Base-by-base conservation (phyloP, 2,888 invertebrate genomes). In the Lysandra bellargus region DNA sequence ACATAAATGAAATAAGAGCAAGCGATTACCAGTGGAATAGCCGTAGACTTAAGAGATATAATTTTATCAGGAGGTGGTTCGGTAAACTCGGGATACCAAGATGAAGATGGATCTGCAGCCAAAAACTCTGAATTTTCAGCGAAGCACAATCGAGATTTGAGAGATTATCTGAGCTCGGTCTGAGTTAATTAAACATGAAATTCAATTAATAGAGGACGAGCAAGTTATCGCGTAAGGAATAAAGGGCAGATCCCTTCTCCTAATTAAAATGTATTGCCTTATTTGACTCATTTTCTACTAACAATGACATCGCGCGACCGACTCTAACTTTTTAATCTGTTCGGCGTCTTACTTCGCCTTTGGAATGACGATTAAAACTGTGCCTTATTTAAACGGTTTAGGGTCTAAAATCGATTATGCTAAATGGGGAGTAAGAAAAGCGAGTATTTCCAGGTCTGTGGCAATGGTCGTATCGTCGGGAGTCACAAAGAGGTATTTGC, bases 231-330 rank as follows among this genome's bases (percentile, higher is more conserved):
- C 92, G 89, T 87, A 88, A 89, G 89, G 92, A 93, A 93, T 92
- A 93, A 93, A 93, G 92, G 92, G 89, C 88, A 87, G 90, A 90
- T 89, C 91, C 93, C 92, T 91, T 91, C 91, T 89, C 89, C 93
- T 94, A 93, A 94, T 94, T 94, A 94, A 94, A 94, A 94, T 94
- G 93, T 94, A 94, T 94, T 94, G 94, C 94, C 91, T 94, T 94
- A 93, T 94, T 94, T 93, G 93, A 94, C 94, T 94, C 93, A 94
- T 94, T 94, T 94, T 93, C 93, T 90, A 93, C 92, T 93, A 91
- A 93, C 93, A 93, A 92, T 93, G 93, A 93, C 92, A 91, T 89
- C 90, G 92, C 90, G 91, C 90, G 92, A 92, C 92, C 91, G 91
- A 89, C 90, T 93, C 91, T 89, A 94, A 94, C 93, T 94, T 94